Base-by-base conservation (phyloP, 2,888 invertebrate genomes). In the Cheilosia pagana region DNA sequence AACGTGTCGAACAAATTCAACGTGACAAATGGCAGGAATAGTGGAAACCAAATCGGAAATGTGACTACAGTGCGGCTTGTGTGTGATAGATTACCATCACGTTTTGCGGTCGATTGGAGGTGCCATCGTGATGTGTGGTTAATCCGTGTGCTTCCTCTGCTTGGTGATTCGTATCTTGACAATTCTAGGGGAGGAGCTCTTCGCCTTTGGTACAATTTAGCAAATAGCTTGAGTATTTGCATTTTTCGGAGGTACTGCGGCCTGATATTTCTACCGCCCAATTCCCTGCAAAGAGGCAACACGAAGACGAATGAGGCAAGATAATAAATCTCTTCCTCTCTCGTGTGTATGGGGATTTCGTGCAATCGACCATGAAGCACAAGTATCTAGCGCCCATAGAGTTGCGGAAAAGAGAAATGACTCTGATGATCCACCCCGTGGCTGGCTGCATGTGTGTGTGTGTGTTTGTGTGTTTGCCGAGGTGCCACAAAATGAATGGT, bases 21-120 rank as follows among this genome's bases (percentile, higher is more conserved):
- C 70, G 79, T 85, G 83, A 85, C 83, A 85, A 85, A 85, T 75
- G 83, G 52, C 63, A 79, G 65, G 41, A 79, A 60, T 16, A 31
- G 67, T 28, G 68, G 41, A 72, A 78, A 35, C 67, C 82, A 68
- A 77, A 60, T 72, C 71, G 67, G 45, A 81, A 81, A 65, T 65
- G 55, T 60, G 85, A 60, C 74, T 70, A 31, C 14, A 45, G 35
- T 16, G 21, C 19, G n/a, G 43, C 21, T 45, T 63, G 39, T 57
- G 28, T 68, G 75, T 81, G 81, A 85, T 67, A 70, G 76, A 85
- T 85, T 67, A 71, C 75, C 67, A 81, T 85, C 83, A 85, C 75
- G 83, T 76, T 85, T 85, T 81, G 85, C 39, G 85, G 85, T 81
- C 85, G 75, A 85, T 81, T 81, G 70, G 70, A 81, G 71, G 85